Conservation (phyloP, 2,888 invertebrate genomes). For the Pseudococcus viburni region DNA sequence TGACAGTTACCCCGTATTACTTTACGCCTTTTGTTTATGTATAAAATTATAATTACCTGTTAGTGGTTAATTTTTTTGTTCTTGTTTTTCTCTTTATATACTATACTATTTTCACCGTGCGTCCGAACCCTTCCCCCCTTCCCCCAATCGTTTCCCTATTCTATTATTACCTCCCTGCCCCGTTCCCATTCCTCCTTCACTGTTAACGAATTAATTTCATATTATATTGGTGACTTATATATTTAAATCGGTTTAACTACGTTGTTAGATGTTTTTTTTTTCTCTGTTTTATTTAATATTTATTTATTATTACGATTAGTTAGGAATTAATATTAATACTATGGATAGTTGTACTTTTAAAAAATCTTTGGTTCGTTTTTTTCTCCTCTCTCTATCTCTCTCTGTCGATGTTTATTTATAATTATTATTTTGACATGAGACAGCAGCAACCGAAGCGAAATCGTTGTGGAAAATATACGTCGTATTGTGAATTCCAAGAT, state of each 20-base stretch:
- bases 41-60: slow-evolving; percentile 63
- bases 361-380: slow-evolving; percentile 7
- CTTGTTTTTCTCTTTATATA: slow-evolving; percentile 54
- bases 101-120: slow-evolving; percentile 25
- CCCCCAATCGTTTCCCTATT: slow-evolving; percentile 17
- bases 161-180: slow-evolving; percentile 38
- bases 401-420: not conserved
- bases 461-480: not conserved
- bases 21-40: slow-evolving; percentile 63
- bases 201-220: slow-evolving; percentile 55
- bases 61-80: slow-evolving; percentile 61
- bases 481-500: not conserved
- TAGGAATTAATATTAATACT: slow-evolving; percentile 26
- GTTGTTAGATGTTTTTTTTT: slow-evolving; percentile 60
- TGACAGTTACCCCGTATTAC: slow-evolving; percentile 66
- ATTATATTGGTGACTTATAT: slow-evolving; percentile 59
- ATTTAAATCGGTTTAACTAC: slow-evolving; percentile 61
- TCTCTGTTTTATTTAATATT: slow-evolving; percentile 10
- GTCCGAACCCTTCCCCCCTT: not conserved
- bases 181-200: slow-evolving; percentile 18
- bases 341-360: slow-evolving; percentile 11
- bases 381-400: not conserved
- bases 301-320: slow-evolving; percentile 47
- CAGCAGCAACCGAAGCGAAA: slow-evolving; percentile 24
- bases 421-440: not conserved